Evolutionary conservation across 2,113 vertebrate species (phyloP), one percentile per base, ranked within the genome.

Genomic region (Tenrec ecaudatus): DNA sequence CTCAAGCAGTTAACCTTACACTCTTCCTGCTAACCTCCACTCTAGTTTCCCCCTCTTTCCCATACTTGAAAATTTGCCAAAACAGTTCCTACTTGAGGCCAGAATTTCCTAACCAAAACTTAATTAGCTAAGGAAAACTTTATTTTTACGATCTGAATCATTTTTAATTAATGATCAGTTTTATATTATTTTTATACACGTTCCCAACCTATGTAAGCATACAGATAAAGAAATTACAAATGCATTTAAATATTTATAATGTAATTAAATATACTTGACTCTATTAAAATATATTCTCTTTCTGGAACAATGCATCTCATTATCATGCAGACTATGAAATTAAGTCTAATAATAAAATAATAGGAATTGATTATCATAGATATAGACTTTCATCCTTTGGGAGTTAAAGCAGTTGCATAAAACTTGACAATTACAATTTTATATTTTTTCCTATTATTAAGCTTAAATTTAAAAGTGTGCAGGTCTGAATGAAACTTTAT

Each of bases 171-270:
- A 53, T 53, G 47, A 53, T 10, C 12, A 53, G 47, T 53, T 53
- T 53, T 53, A 53, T 14, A 53, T 53, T 53, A 53, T 53, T 53
- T 53, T 53, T 53, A 53, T 14, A 53, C 47, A 53, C 6, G 47
- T 53, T 53, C 47, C 47, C 47, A 53, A 53, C 47, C 47, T 53
- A 64, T 6, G 60, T 58, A 73, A 53, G 9, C 25, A 82, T 19
- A 47, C 1, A 62, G 3, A 75, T 89, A 88, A 68, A 86, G 58
- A 69, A 82, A 2, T 94, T 84, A 84, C 36, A 93, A 69, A 79
- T 77, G 1, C 2, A 53, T 80, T 96, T 89, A 86, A 82, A 64
- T 86, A 86, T 90, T 86, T 92, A 88, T 82, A 83, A 85, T 33
- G 81, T 91, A 53, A 53, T 53, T 53, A 78, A 85, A 64, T 31